Evolutionary conservation across 2,113 vertebrate species (phyloP).

Genomic region (Sylvia atricapilla): DNA sequence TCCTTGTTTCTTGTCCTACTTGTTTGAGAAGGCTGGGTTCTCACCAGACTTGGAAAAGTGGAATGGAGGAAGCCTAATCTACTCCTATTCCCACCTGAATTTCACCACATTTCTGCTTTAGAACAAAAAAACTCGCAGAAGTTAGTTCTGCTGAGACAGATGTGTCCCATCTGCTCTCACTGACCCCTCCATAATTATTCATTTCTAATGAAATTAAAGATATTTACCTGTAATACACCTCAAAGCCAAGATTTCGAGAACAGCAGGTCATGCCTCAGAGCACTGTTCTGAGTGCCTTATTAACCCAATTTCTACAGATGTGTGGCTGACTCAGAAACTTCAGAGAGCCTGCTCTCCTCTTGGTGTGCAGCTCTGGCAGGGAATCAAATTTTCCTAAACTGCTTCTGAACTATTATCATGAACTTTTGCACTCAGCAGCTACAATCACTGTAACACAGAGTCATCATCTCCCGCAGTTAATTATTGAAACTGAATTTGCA

Average conservation of each 20-base stretch:
- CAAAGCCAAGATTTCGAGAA: not conserved
- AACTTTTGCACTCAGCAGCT: not conserved
- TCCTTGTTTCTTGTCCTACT: not conserved
- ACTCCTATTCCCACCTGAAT: not conserved
- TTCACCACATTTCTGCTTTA: not conserved
- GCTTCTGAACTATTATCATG: not conserved
- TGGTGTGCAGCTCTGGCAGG: not conserved
- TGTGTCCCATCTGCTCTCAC: fast-evolving
- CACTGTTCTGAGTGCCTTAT: not conserved
- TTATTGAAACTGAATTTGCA: conserved; percentile 1
- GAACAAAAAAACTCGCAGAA: not conserved
- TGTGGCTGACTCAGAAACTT: not conserved
- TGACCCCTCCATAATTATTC: not conserved
- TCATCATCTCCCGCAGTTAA: not conserved
- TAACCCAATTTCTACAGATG: not conserved
- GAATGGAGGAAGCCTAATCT: not conserved
- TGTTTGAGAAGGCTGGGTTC: not conserved
- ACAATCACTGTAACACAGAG: not conserved
- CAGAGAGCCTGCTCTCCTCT: not conserved
- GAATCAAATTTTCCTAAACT: not conserved
- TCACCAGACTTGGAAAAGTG: not conserved
- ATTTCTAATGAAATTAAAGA: not conserved
- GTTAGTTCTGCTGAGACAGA: not conserved
- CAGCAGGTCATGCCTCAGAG: not conserved
- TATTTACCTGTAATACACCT: not conserved